These are phyloP conservation scores for Caenorhabditis sp. DNA, from an alignment of 2,888 invertebrate genomes.

Conservation along the genomic window DNA sequence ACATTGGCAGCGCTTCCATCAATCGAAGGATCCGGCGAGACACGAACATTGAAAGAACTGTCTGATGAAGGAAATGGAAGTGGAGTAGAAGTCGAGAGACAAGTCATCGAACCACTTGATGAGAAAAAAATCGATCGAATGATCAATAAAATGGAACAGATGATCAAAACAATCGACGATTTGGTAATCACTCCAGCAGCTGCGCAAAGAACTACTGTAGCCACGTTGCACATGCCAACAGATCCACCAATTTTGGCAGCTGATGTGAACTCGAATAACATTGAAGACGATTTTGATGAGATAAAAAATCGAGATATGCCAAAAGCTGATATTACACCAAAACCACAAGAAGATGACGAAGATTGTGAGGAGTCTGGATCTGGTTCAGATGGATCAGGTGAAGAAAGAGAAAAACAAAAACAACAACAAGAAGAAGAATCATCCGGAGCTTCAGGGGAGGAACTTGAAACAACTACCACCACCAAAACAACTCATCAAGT, in stretches of 20 bases:
- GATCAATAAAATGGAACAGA: constrained; percentile 42
- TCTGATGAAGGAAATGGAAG: constrained; percentile 10
- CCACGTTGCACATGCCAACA: not conserved
- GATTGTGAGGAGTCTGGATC: constrained; percentile 31
- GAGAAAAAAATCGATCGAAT: constrained; percentile 37
- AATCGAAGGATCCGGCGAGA: constrained; percentile 36
- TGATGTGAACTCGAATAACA: constrained; percentile 9
- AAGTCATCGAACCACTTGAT: constrained; percentile 22
- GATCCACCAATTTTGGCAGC: constrained; percentile 14
- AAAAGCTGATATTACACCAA: constrained; percentile 32
- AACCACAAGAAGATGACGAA: constrained; percentile 20
- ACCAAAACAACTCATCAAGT: not conserved
- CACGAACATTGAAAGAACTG: constrained; percentile 17
- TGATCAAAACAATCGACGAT: constrained; percentile 37
- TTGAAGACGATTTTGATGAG: constrained; percentile 41
- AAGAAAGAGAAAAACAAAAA: not conserved
- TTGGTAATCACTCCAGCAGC: constrained; percentile 17
- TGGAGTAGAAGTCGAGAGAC: constrained; percentile 19
- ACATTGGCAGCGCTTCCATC: constrained; percentile 25
- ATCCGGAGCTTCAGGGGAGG: not conserved
- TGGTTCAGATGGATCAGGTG: constrained; percentile 1
- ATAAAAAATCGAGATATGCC: constrained; percentile 31
- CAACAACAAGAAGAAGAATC: not conserved
- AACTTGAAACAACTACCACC: not conserved
- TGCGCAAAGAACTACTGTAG: constrained; percentile 17